Percentiles rank a stretch among this genome's conserved stretches.
These are phyloP conservation scores for Drosophila maculinotata DNA, from an alignment of 2,888 invertebrate genomes.

Conservation along the genomic window DNA sequence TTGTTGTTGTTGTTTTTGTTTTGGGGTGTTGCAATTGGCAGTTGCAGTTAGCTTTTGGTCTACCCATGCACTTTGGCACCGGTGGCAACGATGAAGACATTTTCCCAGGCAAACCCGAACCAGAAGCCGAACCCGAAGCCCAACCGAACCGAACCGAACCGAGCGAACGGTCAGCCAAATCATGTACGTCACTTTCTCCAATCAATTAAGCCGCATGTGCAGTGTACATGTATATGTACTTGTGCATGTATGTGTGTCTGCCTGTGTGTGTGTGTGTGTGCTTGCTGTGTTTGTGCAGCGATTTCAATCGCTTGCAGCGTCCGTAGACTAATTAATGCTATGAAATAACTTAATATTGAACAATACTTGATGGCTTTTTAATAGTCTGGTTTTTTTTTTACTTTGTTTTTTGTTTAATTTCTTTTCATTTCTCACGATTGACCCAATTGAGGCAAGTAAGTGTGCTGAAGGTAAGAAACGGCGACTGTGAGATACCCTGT, in stretches of 20 bases:
- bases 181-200: constrained; percentile 74
- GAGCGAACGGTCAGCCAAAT: constrained; percentile 50
- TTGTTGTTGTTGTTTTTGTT: constrained; percentile 13
- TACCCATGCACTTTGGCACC: constrained; percentile 58
- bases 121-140: constrained; percentile 2
- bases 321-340: constrained; percentile 65
- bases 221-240: constrained; percentile 33
- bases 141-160: not conserved
- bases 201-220: constrained; percentile 72
- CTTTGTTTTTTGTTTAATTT: constrained; percentile 29
- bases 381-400: constrained; percentile 61
- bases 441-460: constrained; percentile 57
- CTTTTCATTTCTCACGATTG: constrained; percentile 56
- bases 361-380: constrained; percentile 76
- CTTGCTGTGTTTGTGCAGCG: constrained; percentile 30
- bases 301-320: constrained; percentile 64
- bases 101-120: constrained; percentile 56
- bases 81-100: constrained; percentile 59
- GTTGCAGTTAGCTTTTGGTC: constrained; percentile 19
- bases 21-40: constrained; percentile 51
- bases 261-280: constrained; percentile 12
- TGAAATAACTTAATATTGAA: constrained; percentile 79
- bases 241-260: constrained; percentile 12
- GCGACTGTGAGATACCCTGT: constrained; percentile 25
- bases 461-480: not conserved